Evolutionary conservation across 37 sponge, comb jelly and placozoan species (phyloP), one percentile per base, ranked within the genome.

Genomic region (Ephydatia muelleri): DNA sequence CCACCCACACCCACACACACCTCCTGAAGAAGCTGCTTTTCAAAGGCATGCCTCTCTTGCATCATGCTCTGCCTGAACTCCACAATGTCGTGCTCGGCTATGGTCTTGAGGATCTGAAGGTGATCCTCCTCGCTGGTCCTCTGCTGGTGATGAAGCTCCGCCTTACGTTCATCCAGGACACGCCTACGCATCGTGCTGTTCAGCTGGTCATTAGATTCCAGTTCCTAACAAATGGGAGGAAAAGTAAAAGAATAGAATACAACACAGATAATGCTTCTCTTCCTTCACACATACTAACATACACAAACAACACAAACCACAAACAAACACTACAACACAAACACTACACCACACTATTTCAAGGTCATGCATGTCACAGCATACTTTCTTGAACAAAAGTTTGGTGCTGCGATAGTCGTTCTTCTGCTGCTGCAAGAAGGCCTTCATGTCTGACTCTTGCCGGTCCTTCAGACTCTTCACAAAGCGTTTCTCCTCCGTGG

Each of bases 371-470:
- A n/a, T n/a, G n/a, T 57, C 57, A 57, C 65, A 75, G 26, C 26
- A 23, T 35, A 66, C 43, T 29, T 88, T 92, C 75, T 93, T 97
- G 89, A 79, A 95, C 28, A 88, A 37, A 22, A 38, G 71, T 38
- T 95, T 97, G 38, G 92, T 86, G 2, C 77, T 33, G n/a, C 89
- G 82, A 70, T 87, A 93, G 65, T 97, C 97, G 21, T 71, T 73
- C 75, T 95, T 97, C 84, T 95, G 98, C 75, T 91, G 88, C 71
- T 80, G 68, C 29, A 88, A 73, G 73, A 97, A 97, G 14, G 69
- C 79, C 68, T 95, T 97, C 98, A 97, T 95, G 75, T 97, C 94
- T 9, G 78, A 35, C 13, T 97, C 98, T 37, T 95, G 92, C 19
- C 38, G 36, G 3, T 97, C 98, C 72, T 86, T 91, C 19, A 91